Evolutionary conservation across 2,113 vertebrate genomes (phyloP).

Genomic region (Corythoichthys intestinalis): DNA sequence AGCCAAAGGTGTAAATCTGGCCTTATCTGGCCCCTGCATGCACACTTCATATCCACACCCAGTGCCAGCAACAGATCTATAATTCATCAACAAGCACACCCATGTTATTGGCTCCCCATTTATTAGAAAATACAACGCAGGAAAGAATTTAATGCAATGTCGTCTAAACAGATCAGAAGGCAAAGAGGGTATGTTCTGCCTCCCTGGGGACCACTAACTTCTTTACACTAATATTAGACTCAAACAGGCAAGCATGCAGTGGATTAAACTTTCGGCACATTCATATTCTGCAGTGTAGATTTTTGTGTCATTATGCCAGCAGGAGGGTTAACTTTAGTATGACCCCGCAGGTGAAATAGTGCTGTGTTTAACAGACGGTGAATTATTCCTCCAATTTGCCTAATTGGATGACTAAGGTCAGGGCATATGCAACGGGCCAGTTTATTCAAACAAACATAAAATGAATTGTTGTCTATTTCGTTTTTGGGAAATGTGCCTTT

Average conservation of each 20-base stretch:
- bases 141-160: conserved; percentile 61
- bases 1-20: conserved; percentile 77
- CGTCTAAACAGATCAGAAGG: conserved; percentile 61
- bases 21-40: conserved; percentile 77
- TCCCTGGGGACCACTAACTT: conserved; percentile 44
- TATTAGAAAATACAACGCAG: conserved; percentile 69
- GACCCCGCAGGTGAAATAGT: conserved; percentile 60
- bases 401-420: conserved; percentile 62
- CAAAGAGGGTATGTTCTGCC: conserved; percentile 41
- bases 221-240: conserved; percentile 44
- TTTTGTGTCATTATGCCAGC: conserved; percentile 36
- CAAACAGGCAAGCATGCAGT: conserved; percentile 14
- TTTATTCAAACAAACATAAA: conserved; percentile 40
- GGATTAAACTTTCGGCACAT: conserved; percentile 48
- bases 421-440: conserved; percentile 43
- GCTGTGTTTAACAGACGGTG: conserved; percentile 51
- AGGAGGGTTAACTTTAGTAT: conserved; percentile 47
- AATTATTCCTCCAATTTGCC: conserved; percentile 68
- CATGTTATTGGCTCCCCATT: conserved; percentile 66
- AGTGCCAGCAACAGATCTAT: conserved; percentile 76
- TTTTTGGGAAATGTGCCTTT: conserved; percentile 29
- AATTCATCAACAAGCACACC: conserved; percentile 76
- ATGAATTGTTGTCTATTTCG: conserved; percentile 6
- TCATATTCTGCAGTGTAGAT: conserved; percentile 48
- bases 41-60: conserved; percentile 75